phyloP scores from a whole-genome alignment of 1,140 invertebrate genomes.

The Cyphomyrmex costatus region DNA sequence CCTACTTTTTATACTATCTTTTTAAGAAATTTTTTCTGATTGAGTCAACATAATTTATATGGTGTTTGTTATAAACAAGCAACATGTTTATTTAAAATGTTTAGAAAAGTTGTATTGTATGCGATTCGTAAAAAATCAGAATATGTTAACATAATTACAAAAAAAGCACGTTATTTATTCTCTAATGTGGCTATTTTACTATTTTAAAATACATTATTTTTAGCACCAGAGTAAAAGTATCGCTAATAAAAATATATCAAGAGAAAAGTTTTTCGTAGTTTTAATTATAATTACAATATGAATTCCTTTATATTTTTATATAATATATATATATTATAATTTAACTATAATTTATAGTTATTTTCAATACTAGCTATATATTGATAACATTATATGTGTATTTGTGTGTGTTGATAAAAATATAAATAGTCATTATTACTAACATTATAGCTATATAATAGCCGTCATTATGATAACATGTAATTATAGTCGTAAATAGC shows the following conservation, averaged over 20 bases:
- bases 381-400: no score
- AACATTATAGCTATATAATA: no score
- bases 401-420: no score
- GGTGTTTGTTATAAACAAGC: not conserved
- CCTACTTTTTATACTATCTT: not conserved
- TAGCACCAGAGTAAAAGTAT: not conserved
- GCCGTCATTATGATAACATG: no score
- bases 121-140: not conserved
- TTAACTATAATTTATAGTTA: no score
- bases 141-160: not conserved
- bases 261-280: not conserved
- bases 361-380: no score
- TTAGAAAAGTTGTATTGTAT: not conserved
- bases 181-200: not conserved
- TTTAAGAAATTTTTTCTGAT: not conserved
- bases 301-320: no score
- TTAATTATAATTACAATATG: no score
- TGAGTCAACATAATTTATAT: not conserved
- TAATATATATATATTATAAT: no score
- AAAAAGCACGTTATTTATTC: constrained; percentile 4
- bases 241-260: not conserved
- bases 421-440: no score
- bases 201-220: constrained; percentile 2
- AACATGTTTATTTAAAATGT: not conserved
- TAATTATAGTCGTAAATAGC: no score